A percentile compares a stretch with the other conserved stretches of the same genome.
Evolutionary conservation across 2,113 vertebrate species (phyloP).

Genomic region (Heterotis niloticus): DNA sequence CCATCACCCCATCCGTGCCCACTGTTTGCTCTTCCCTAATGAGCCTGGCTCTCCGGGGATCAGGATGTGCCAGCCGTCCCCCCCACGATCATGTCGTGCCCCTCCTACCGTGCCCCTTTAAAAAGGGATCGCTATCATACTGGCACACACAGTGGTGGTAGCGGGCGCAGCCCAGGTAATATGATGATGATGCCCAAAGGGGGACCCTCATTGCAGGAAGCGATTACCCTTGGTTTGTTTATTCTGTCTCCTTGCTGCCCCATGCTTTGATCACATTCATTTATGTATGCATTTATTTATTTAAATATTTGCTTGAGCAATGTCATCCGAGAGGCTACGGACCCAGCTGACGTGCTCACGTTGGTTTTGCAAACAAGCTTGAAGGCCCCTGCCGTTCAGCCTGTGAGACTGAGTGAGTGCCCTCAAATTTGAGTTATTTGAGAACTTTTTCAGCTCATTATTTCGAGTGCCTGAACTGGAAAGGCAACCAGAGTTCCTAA

Average conservation of each 20-base stretch:
- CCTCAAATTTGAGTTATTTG: background rate
- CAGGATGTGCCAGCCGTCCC: slow-evolving; percentile 30
- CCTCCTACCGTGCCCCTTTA: slow-evolving; percentile 13
- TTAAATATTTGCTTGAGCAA: background rate
- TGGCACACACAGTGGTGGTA: background rate
- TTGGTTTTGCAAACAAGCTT: background rate
- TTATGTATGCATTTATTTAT: background rate
- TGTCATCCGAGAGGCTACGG: background rate
- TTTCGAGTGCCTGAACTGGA: no score
- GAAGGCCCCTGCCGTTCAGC: background rate
- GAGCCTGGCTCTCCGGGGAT: slow-evolving; percentile 21
- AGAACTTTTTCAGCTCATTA: no score
- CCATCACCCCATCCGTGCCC: background rate
- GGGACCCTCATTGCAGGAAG: background rate
- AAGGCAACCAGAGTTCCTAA: no score
- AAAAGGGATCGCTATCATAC: background rate
- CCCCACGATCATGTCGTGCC: slow-evolving; percentile 3
- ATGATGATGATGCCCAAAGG: background rate
- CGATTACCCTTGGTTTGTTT: background rate
- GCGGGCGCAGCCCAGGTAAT: background rate
- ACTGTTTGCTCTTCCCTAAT: slow-evolving; percentile 27
- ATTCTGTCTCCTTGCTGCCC: background rate
- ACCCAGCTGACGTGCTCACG: background rate
- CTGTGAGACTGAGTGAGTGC: background rate
- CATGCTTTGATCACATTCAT: background rate